These are phyloP conservation scores for Aphelinus certus DNA, from an alignment of 1,140 invertebrate species.

Conservation along the genomic window DNA sequence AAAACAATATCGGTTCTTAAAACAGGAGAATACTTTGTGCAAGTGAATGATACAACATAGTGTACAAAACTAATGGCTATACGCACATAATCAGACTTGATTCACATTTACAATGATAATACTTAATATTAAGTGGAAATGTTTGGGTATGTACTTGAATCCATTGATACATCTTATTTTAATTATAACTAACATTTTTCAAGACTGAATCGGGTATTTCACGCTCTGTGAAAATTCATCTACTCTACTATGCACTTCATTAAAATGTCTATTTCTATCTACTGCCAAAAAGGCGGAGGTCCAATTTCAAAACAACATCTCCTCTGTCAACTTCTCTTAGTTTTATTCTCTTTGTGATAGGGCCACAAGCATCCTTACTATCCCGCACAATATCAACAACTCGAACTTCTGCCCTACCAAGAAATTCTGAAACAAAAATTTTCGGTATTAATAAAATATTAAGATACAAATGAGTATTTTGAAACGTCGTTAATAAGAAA, in stretches of 20 bases:
- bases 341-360: constrained; percentile 75
- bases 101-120: constrained; percentile 36
- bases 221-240: constrained; percentile 18
- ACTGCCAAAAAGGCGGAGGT: constrained; percentile 75
- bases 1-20: constrained; percentile 28
- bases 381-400: constrained; percentile 75
- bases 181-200: constrained; percentile 7
- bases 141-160: constrained; percentile 4
- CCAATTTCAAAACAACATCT: constrained; percentile 78
- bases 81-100: constrained; percentile 25
- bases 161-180: too few species aligned
- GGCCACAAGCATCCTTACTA: constrained; percentile 71
- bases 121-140: constrained; percentile 35
- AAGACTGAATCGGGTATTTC: constrained; percentile 32
- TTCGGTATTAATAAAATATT: too few species aligned
- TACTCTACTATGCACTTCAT: constrained; percentile 25
- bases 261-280: constrained; percentile 29
- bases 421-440: constrained; percentile 71
- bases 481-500: too few species aligned
- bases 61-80: constrained; percentile 27
- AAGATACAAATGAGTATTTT: too few species aligned
- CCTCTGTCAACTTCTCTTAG: constrained; percentile 79
- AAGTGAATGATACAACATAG: constrained; percentile 35
- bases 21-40: constrained; percentile 33
- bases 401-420: constrained; percentile 80